A percentile compares a stretch with the other conserved stretches of the same genome.
These are phyloP conservation scores for Meliscaeva auricollis DNA, from an alignment of 2,888 invertebrate species.

Conservation along the genomic window DNA sequence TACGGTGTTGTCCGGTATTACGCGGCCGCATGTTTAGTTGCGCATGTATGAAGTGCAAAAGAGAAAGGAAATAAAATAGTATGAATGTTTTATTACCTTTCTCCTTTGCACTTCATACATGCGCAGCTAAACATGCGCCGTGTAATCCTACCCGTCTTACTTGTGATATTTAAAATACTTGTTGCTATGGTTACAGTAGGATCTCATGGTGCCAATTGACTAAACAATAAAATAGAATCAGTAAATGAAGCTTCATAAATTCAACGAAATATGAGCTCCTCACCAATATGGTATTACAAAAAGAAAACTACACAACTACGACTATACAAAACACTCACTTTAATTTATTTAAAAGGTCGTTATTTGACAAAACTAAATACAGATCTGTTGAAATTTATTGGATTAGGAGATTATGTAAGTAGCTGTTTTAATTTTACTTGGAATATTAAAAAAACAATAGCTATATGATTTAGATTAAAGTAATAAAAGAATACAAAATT, in stretches of 20 bases:
- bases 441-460: background rate
- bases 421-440: background rate
- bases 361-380: constrained; percentile 34
- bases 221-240: background rate
- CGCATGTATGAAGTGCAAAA: too few relatives aligned
- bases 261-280: constrained; percentile 3
- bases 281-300: constrained; percentile 32
- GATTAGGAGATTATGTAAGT: constrained; percentile 28
- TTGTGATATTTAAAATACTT: too few relatives aligned
- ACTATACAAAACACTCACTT: constrained; percentile 15
- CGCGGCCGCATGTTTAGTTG: too few relatives aligned
- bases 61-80: too few relatives aligned
- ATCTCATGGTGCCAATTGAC: background rate
- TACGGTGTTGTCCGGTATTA: too few relatives aligned
- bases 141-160: too few relatives aligned
- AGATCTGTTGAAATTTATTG: constrained; percentile 13
- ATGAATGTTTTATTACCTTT: too few relatives aligned
- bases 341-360: constrained; percentile 14
- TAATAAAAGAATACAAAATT: constrained; percentile 33
- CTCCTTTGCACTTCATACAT: too few relatives aligned
- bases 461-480: constrained; percentile 26
- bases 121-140: too few relatives aligned
- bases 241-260: background rate
- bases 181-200: too few relatives aligned
- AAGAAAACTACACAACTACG: constrained; percentile 10